These are phyloP conservation scores for Bhutanitis thaidina DNA, from an alignment of 2,888 invertebrate species.

Conservation along the genomic window DNA sequence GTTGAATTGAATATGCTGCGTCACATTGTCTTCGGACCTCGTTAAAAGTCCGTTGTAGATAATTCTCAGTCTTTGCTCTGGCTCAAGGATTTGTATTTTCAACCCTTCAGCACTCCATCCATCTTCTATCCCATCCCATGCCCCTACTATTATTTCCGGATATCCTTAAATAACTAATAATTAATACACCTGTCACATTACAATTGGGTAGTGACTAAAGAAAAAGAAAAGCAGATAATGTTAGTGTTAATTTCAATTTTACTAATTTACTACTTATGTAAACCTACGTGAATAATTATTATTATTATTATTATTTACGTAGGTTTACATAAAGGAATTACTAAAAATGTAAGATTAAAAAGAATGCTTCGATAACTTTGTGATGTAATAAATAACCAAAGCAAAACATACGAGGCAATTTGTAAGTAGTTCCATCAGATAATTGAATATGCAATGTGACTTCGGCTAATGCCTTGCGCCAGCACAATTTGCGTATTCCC, in stretches of 20 bases:
- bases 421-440: slow-evolving; percentile 54
- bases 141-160: slow-evolving; percentile 69
- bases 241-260: too few relatives aligned
- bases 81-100: slow-evolving; percentile 81
- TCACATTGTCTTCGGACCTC: slow-evolving; percentile 50
- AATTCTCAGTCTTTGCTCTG: slow-evolving; percentile 81
- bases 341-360: too few relatives aligned
- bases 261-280: too few relatives aligned
- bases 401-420: slow-evolving; percentile 48
- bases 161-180: slow-evolving; percentile 51
- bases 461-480: slow-evolving; percentile 72
- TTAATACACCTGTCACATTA: too few relatives aligned
- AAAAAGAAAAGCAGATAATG: too few relatives aligned
- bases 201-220: too few relatives aligned
- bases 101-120: slow-evolving; percentile 81
- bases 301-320: too few relatives aligned
- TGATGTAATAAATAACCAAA: neutral
- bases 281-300: too few relatives aligned
- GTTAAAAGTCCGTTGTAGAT: slow-evolving; percentile 85
- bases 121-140: slow-evolving; percentile 44
- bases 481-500: slow-evolving; percentile 69
- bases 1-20: slow-evolving; percentile 69
- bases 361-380: too few relatives aligned
- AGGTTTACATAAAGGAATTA: too few relatives aligned
- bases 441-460: slow-evolving; percentile 74